Base-by-base conservation (phyloP, 2,797 vertebrate genomes). In the Syngnathus acus region DNA sequence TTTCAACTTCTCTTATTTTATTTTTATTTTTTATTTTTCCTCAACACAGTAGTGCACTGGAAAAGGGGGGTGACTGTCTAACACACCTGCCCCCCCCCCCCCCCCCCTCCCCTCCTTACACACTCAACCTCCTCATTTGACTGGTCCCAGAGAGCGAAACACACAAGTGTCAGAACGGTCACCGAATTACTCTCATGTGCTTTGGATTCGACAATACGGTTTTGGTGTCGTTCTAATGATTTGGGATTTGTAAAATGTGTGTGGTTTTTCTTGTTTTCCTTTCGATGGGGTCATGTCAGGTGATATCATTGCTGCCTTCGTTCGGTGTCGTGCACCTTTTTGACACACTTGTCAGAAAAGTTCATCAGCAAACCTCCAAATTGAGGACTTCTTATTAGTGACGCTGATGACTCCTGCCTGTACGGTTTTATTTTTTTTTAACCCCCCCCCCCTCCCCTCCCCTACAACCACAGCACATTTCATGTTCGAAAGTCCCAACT, bases 161-260 rank as follows among this genome's bases (percentile, higher is more conserved):
- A 54, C 69, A 72, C 68, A 59, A 54, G 42, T 67, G 68, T 71
- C 74, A 45, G 71, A 78, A 76, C 68, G 69, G 82, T 87, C 82
- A 85, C 81, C 84, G 81, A 81, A 82, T 77, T 76, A 74, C 86
- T 84, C 67, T 68, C 75, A 65, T 6, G 17, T 78, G 60, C 70
- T 81, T 81, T 82, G 87, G 75, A 87, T 87, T 87, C 83, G 82
- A 84, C 81, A 77, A 84, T 86, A 83, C 85, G 84, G 86, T 85
- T 88, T 84, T 72, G 26, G 40, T 86, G 84, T 86, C 62, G 73
- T 86, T 78, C 57, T 42, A 72, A 75, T 57, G 75, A 62, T 62
- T 79, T 71, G 16, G 69, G 79, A 74, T 74, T 78, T 84, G 83
- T 86, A 82, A 79, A 85, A 82, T 76, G 76, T 75, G 65, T 64